Evolutionary conservation across 53 echinoderm and acorn worm genomes (phyloP), one percentile per base, ranked within the genome.

Genomic region (Echinarachnius parma): DNA sequence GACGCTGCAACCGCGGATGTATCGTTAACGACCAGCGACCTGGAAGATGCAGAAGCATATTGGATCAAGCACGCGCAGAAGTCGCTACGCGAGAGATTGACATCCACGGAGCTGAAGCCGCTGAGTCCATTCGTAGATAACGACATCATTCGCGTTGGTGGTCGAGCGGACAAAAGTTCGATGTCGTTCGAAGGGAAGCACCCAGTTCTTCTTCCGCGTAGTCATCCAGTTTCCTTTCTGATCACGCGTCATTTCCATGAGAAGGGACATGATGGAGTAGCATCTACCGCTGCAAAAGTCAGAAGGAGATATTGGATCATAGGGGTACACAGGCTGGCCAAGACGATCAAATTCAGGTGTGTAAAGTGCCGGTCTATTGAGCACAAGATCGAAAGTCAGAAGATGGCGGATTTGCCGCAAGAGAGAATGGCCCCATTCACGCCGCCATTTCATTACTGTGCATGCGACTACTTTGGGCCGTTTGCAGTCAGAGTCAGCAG

Each of bases 381-480:
- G n/a, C n/a, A n/a, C n/a, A n/a, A n/a, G n/a, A n/a, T n/a, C n/a
- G n/a, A n/a, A n/a, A n/a, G n/a, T n/a, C n/a, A n/a, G n/a, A n/a
- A n/a, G n/a, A n/a, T n/a, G n/a, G n/a, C n/a, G n/a, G n/a, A n/a
- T n/a, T n/a, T n/a, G n/a, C n/a, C n/a, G n/a, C n/a, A n/a, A n/a
- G 35, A 60, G 21, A 32, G 35, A 34, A 3, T 60, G 15, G 25
- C 83, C 74, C 4, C 62, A 46, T 34, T 82, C 75, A 45, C 79
- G 52, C 19, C 79, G 54, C 4, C 82, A n/a, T n/a, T 83, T 58
- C 60, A 56, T 36, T 78, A 48, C 50, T 53, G 62, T 1, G 60
- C 87, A 11, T 67, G 77, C 33, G 82, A 82, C 29, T 87, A 87
- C 25, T 87, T 82, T 35, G 78, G 87, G 20, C 82, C 87, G 27